Percentiles rank a stretch among this genome's conserved stretches.
These are phyloP conservation scores for Aethes cnicana DNA, from an alignment of 2,888 invertebrate species.

Conservation along the genomic window DNA sequence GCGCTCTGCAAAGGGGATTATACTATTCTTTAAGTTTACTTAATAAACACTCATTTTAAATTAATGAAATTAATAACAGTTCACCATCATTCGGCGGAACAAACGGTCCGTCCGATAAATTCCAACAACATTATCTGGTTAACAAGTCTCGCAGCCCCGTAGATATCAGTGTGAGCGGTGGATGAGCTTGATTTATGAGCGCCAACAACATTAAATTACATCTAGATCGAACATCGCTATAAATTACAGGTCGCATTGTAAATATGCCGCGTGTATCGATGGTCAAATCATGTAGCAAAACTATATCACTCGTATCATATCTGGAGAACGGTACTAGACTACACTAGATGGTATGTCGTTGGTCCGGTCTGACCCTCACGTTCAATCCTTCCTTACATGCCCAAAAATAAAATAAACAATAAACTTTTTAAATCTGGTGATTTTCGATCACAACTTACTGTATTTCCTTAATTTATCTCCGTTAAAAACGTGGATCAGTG, in stretches of 20 bases:
- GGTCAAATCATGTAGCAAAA: slow-evolving; percentile 73
- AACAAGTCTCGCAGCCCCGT: slow-evolving; percentile 56
- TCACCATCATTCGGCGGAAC: slow-evolving; percentile 36
- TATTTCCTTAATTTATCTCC: no score
- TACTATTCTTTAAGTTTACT: slow-evolving; percentile 33
- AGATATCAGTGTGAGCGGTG: slow-evolving; percentile 60
- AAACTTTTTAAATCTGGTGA: no score
- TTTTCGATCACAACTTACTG: no score
- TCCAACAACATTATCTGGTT: slow-evolving; percentile 59
- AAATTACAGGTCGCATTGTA: slow-evolving; percentile 77
- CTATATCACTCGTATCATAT: slow-evolving; percentile 64
- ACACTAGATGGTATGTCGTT: slow-evolving; percentile 36
- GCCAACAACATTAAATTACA: slow-evolving; percentile 80
- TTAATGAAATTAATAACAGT: slow-evolving; percentile 50
- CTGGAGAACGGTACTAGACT: slow-evolving; percentile 36
- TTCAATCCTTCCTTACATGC: slow-evolving; percentile 1
- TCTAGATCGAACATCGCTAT: slow-evolving; percentile 79
- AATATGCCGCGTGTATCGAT: slow-evolving; percentile 76
- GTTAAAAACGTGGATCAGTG: no score
- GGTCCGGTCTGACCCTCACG: slow-evolving; percentile 6
- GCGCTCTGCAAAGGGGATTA: slow-evolving; percentile 43
- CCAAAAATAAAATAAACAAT: not conserved
- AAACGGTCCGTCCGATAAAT: slow-evolving; percentile 50
- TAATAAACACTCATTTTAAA: slow-evolving; percentile 38
- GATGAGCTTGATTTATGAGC: slow-evolving; percentile 78